Evolutionary conservation across 2,797 vertebrate genomes (phyloP), one percentile per base, ranked within the genome.

Genomic region (Simalia tracyae): DNA sequence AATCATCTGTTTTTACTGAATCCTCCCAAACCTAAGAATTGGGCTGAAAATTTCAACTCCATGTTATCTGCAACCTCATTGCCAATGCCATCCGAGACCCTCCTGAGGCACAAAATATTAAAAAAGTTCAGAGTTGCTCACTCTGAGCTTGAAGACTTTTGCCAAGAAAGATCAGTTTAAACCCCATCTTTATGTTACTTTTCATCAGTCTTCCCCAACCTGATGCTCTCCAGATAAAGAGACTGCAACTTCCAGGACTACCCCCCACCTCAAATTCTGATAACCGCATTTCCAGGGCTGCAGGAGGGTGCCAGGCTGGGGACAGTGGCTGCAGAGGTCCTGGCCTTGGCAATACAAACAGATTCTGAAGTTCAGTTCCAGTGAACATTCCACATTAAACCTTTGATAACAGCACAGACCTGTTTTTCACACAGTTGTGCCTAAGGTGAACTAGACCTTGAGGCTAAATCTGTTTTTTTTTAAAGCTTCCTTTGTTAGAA

Each of bases 371-470:
- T 72, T 61, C 26, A 92, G 31, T n/a, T 31, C 28, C 60, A 61
- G 60, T 46, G 89, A 81, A 81, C 72, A 86, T 91, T 57, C 22
- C 22, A 26, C 28, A 54, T 88, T 36, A 88, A 84, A 14, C 6
- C 46, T 50, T 85, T 14, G 87, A 85, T 66, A 85, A 89, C 5
- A 19, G n/a, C 76, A 56, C 46, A 28, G 22, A 17, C 57, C 68
- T 84, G 57, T 84, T 68, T 68, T 66, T 22, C 31, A 46, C 61
- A 50, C 10, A 24, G 54, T n/a, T 89, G 15, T 24, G 17, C 10
- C 15, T 64, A 68, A 89, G 88, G 87, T 64, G 36, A 89, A 24
- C 59, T 64, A 63, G 59, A 89, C 81, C 86, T 88, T 88, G 46
- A 92, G 81, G 60, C 42, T 68, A 56, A 59, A 61, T 56, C 6